Base-by-base conservation (phyloP, 2,888 invertebrate genomes). In the Drosophila tanythrix region DNA sequence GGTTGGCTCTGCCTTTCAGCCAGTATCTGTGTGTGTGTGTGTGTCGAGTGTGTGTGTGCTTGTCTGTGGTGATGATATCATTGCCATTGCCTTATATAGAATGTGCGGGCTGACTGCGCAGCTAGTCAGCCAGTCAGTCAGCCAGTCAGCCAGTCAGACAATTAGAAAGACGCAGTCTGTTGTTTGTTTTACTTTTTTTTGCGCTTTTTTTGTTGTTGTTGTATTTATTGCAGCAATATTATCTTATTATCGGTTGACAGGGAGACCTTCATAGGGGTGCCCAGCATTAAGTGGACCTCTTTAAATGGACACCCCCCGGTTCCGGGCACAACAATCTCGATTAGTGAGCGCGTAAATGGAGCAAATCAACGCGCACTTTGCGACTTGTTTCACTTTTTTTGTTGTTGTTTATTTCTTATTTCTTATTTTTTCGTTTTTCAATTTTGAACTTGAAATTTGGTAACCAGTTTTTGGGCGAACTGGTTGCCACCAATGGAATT, bases 181-280 rank as follows among this genome's bases (percentile, higher is more conserved):
- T 50, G 56, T 67, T 58, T 63, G 7, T 27, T 58, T 69, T 33
- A 46, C 46, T 53, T 65, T 53, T 76, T 36, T 40, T 51, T 40
- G 25, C 27, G 10, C 31, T 18, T 13, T n/a, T 25, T 31, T 36
- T 15, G 25, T 29, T 5, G 6, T n/a, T 43, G 48, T 18, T 53
- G 40, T 25, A 15, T 50, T 62, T 61, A 56, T 61, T 66, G 70
- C 67, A 64, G 72, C 63, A 64, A 72, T 70, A 83, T 85, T 89
- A 85, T 84, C 85, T 87, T 65, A 82, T 85, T 85, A 85, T 89
- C 89, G 87, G 82, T 87, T 77, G 88, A 82, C 85, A 80, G 80
- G 58, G 70, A 75, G 89, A 82, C 88, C 85, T 76, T 63, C 73
- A 67, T 62, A 67, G 72, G 81, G 81, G 52, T 64, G 63, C 57